These are phyloP conservation scores for Drosophila pseudoobscura DNA, from an alignment of 1,140 invertebrate genomes.

Conservation along the genomic window DNA sequence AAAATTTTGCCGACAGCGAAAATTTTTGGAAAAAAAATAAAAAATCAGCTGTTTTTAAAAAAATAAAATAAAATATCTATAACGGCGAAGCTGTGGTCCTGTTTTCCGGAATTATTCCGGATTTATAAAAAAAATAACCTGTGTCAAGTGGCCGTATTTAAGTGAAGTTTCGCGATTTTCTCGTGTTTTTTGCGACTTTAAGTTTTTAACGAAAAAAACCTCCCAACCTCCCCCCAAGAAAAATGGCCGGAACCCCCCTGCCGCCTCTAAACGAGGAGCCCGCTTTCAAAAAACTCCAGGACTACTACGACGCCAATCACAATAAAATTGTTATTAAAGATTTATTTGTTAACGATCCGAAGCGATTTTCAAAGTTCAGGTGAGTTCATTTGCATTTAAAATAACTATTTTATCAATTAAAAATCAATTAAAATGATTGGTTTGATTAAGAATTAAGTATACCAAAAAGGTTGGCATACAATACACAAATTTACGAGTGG, in stretches of 20 bases:
- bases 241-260: slow-evolving; percentile 70
- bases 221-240: slow-evolving; percentile 40
- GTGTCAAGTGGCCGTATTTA: slow-evolving; percentile 28
- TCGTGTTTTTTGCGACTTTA: slow-evolving; percentile 47
- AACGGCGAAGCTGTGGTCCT: slow-evolving; percentile 45
- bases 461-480: no score
- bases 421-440: no score
- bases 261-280: slow-evolving; percentile 86
- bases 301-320: slow-evolving; percentile 88
- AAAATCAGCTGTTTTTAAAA: no score
- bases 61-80: neutral
- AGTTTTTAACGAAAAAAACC: slow-evolving; percentile 45
- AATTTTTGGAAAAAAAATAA: slow-evolving; percentile 3
- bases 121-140: slow-evolving; percentile 36
- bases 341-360: slow-evolving; percentile 89
- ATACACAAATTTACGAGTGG: no score
- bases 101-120: slow-evolving; percentile 41
- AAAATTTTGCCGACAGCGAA: neutral
- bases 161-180: slow-evolving; percentile 61
- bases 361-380: slow-evolving; percentile 93
- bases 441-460: no score
- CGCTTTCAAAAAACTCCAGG: slow-evolving; percentile 88
- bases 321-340: slow-evolving; percentile 90
- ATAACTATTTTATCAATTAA: no score
- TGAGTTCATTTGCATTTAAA: slow-evolving; percentile 64